Conservation (phyloP, 1,140 invertebrate genomes). For the Listronotus bonariensis region DNA sequence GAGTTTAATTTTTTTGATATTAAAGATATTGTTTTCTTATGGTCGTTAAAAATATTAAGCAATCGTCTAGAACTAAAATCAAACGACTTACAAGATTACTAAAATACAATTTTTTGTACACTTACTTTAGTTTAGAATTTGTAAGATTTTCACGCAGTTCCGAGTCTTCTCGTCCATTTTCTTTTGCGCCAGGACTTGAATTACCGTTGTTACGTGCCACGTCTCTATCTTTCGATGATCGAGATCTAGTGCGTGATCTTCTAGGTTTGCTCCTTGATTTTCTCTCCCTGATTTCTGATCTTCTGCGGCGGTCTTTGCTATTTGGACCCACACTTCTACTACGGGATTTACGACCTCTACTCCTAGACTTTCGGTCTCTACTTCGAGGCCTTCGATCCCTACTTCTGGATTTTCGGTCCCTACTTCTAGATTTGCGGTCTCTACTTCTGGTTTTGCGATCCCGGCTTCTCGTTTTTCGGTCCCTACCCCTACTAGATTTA, state of each 20-base stretch:
- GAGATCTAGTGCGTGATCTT: slow-evolving; percentile 24
- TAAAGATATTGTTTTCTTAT: too few species aligned
- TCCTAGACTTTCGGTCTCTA: slow-evolving; percentile 15
- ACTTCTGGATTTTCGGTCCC: slow-evolving; percentile 24
- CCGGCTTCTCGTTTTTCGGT: slow-evolving; percentile 21
- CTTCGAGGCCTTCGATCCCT: slow-evolving; percentile 19
- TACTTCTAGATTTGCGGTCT: slow-evolving; percentile 23
- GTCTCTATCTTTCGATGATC: slow-evolving; percentile 33
- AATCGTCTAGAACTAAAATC: too few species aligned
- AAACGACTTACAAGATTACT: too few species aligned
- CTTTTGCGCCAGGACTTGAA: slow-evolving; percentile 43
- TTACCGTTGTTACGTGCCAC: slow-evolving; percentile 48
- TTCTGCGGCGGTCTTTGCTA: too few species aligned
- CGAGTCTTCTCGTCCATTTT: slow-evolving; percentile 42
- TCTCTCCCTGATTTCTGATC: slow-evolving; percentile 13
- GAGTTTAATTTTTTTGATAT: too few species aligned
- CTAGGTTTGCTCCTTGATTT: slow-evolving; percentile 28
- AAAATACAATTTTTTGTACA: too few species aligned
- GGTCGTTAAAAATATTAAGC: too few species aligned
- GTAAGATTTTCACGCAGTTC: slow-evolving; percentile 13
- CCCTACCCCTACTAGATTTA: slow-evolving; percentile 15
- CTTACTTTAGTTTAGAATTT: slow-evolving; percentile 5
- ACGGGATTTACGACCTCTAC: slow-evolving; percentile 18
- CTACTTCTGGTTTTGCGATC: slow-evolving; percentile 31
- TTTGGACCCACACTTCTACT: slow-evolving; percentile 10